Evolutionary conservation across 2,888 invertebrate species (phyloP).

Genomic region (Myathropa florea): DNA sequence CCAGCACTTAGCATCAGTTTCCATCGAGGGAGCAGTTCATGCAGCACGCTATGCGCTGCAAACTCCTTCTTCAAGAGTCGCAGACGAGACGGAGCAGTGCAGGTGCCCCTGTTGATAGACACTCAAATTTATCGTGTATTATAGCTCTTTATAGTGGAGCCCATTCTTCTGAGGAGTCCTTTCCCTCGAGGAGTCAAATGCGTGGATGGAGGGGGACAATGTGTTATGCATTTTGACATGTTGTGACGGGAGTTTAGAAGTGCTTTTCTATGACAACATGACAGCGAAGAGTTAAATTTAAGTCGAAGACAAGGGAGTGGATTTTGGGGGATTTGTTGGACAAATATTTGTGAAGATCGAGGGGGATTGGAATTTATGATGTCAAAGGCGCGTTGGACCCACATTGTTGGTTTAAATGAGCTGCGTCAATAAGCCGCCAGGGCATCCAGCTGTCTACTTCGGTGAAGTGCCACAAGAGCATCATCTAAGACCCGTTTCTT

Average conservation of each 20-base stretch:
- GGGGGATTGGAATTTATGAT: no score
- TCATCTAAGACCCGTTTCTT: not conserved
- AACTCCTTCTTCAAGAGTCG: not conserved
- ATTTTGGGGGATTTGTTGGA: no score
- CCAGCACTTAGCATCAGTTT: constrained; percentile 72
- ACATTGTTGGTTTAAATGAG: no score
- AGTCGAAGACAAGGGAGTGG: not conserved
- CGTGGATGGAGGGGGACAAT: not conserved
- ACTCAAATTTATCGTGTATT: constrained; percentile 35
- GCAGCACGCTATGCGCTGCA: constrained; percentile 53
- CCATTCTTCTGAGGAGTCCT: not conserved
- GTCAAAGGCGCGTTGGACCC: no score
- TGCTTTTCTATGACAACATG: constrained; percentile 15
- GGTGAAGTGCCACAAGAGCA: not conserved
- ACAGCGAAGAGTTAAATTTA: not conserved
- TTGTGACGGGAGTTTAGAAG: constrained; percentile 48
- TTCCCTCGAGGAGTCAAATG: not conserved
- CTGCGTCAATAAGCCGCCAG: no score
- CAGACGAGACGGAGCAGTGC: not conserved
- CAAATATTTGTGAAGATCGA: not conserved
- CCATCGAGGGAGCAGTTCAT: constrained; percentile 54
- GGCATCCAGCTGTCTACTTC: no score
- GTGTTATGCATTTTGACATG: constrained; percentile 25
- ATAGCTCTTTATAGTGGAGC: constrained; percentile 9
- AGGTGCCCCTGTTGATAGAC: constrained; percentile 45